A percentile compares a stretch with the other conserved stretches of the same genome.
Conservation (phyloP, 2,888 invertebrate genomes). For the Mesodorylaimus sp. region DNA sequence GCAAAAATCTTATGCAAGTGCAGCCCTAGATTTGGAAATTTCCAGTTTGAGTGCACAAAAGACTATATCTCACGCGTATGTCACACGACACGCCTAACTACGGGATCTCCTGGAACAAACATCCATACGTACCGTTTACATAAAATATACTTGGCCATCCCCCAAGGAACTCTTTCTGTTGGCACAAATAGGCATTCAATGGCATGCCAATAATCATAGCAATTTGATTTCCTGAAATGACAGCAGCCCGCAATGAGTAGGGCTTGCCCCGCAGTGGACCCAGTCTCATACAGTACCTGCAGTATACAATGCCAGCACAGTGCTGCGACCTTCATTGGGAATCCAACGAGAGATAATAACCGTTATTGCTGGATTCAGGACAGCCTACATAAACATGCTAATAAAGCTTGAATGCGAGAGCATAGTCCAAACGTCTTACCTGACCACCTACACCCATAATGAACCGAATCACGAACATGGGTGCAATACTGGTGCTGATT, state of each 20-base stretch:
- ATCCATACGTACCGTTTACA: background rate
- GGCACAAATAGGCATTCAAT: background rate
- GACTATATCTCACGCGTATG: background rate
- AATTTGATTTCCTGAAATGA: background rate
- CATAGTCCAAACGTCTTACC: too few relatives aligned
- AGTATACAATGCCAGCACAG: background rate
- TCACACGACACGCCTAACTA: background rate
- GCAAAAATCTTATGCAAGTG: too few relatives aligned
- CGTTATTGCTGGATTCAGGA: background rate
- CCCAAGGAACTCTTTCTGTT: background rate
- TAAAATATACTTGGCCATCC: conserved; percentile 1
- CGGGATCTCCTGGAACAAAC: background rate
- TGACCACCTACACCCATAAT: too few relatives aligned
- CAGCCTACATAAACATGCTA: conserved; percentile 2
- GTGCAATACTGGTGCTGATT: too few relatives aligned
- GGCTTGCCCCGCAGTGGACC: too few relatives aligned
- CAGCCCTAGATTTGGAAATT: too few relatives aligned
- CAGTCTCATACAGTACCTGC: too few relatives aligned
- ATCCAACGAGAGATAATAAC: background rate
- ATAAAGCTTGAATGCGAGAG: too few relatives aligned
- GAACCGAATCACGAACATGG: too few relatives aligned
- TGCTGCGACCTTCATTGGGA: background rate
- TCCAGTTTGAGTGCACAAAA: too few relatives aligned
- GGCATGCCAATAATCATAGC: background rate
- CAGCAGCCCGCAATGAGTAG: too few relatives aligned